Evolutionary conservation across 2,113 vertebrate species (phyloP).

Genomic region (Tachysurus vachellii): DNA sequence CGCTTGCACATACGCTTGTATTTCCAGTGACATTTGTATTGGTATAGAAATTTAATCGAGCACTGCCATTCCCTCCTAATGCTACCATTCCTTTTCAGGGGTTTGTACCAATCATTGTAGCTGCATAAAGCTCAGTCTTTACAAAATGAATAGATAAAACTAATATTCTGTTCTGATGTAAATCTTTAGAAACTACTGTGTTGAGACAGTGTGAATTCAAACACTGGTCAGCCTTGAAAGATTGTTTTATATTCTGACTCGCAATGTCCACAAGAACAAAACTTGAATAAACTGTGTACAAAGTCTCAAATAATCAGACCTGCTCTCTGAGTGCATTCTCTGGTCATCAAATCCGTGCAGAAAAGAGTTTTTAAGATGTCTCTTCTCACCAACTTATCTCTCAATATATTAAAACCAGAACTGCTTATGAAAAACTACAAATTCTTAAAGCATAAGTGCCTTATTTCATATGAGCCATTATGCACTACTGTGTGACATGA

Average conservation of each 20-base stretch:
- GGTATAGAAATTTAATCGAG: background rate
- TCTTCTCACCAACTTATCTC: too few relatives aligned
- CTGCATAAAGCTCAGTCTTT: slow-evolving; percentile 14
- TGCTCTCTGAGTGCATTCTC: background rate
- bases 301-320: background rate
- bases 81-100: background rate
- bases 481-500: too few relatives aligned
- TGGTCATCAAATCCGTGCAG: background rate
- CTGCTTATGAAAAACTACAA: too few relatives aligned
- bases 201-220: background rate
- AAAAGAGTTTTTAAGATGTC: background rate
- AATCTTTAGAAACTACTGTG: slow-evolving; percentile 26
- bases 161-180: slow-evolving; percentile 26
- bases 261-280: background rate
- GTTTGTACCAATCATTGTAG: background rate
- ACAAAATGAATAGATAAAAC: slow-evolving; percentile 20
- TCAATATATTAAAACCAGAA: too few relatives aligned
- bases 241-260: background rate
- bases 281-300: background rate
- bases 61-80: background rate
- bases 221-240: background rate
- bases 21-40: background rate
- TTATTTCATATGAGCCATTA: too few relatives aligned
- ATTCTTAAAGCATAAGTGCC: too few relatives aligned
- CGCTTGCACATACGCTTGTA: background rate